Evolutionary conservation across 2,888 invertebrate genomes (phyloP).

Genomic region (Nephrotoma appendiculata): DNA sequence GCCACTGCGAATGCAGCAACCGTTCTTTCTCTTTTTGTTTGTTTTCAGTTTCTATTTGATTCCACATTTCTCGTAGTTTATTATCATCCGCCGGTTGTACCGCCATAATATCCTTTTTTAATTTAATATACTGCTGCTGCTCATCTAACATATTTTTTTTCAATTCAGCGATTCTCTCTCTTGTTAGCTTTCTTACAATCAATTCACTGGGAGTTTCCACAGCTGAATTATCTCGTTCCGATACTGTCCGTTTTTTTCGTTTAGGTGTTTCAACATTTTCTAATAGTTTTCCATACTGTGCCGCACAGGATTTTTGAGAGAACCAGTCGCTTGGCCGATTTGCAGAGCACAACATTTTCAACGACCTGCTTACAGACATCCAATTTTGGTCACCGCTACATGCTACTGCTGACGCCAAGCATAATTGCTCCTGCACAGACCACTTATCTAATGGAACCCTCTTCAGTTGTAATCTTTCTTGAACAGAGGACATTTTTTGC

Average conservation of each 20-base stretch:
- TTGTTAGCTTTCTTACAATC: slow-evolving; percentile 59
- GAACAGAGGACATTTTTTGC: slow-evolving; percentile 18
- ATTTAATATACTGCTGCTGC: slow-evolving; percentile 54
- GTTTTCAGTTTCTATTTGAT: slow-evolving; percentile 56
- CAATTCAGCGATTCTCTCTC: slow-evolving; percentile 65
- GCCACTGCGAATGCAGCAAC: slow-evolving; percentile 43
- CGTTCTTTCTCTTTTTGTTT: slow-evolving; percentile 54
- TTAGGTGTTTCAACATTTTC: slow-evolving; percentile 75
- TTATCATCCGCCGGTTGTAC: slow-evolving; percentile 48
- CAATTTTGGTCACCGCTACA: slow-evolving; percentile 83
- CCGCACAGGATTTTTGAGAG: slow-evolving; percentile 78
- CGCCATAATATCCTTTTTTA: slow-evolving; percentile 43
- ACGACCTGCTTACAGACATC: slow-evolving; percentile 70
- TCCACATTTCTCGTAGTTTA: slow-evolving; percentile 57
- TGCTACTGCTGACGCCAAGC: slow-evolving; percentile 71
- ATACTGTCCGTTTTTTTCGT: slow-evolving; percentile 56
- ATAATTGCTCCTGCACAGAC: slow-evolving; percentile 72
- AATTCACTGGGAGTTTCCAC: slow-evolving; percentile 62
- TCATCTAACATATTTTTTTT: slow-evolving; percentile 54
- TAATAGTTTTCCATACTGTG: slow-evolving; percentile 69
- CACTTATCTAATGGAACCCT: slow-evolving; percentile 66
- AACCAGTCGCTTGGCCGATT: slow-evolving; percentile 75
- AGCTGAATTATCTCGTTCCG: slow-evolving; percentile 19
- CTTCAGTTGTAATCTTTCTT: slow-evolving; percentile 36
- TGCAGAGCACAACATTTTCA: slow-evolving; percentile 63